Evolutionary conservation across 2,797 vertebrate species (phyloP).

Genomic region (Knipowitschia caucasica): DNA sequence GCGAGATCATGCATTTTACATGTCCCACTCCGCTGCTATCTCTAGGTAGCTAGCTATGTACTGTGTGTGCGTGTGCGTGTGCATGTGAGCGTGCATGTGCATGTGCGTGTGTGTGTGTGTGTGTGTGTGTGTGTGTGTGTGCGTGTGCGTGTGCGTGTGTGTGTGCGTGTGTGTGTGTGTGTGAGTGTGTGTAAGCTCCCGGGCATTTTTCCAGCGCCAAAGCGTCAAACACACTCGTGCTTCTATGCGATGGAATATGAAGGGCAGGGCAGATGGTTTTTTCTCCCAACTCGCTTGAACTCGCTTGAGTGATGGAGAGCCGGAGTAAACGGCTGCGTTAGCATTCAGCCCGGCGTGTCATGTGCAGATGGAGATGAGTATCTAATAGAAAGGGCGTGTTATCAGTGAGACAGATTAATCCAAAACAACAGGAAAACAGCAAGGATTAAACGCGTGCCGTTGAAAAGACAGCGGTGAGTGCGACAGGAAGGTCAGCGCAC

Average conservation of each 20-base stretch:
- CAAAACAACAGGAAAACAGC: slow-evolving; percentile 9
- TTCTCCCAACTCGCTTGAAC: slow-evolving; percentile 29
- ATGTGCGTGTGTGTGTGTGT: too few species aligned
- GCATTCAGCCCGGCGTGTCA: slow-evolving; percentile 33
- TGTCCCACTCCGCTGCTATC: slow-evolving; percentile 30
- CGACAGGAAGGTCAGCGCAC: not conserved
- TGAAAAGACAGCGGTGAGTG: not conserved
- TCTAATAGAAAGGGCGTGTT: slow-evolving; percentile 35
- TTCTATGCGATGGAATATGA: slow-evolving; percentile 38
- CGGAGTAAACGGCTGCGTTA: slow-evolving; percentile 1
- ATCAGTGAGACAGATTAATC: slow-evolving; percentile 25
- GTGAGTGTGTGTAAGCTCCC: not conserved
- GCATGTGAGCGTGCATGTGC: too few species aligned
- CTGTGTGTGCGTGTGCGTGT: not conserved
- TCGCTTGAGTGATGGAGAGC: slow-evolving; percentile 1
- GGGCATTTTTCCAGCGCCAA: slow-evolving; percentile 28
- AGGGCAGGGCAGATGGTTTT: slow-evolving; percentile 6
- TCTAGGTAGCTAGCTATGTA: slow-evolving; percentile 2
- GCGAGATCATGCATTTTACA: slow-evolving; percentile 55
- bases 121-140: too few species aligned
- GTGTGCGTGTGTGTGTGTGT: too few species aligned
- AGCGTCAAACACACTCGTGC: slow-evolving; percentile 43
- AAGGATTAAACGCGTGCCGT: slow-evolving; percentile 2
- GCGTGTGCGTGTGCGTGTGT: too few species aligned
- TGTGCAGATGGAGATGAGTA: slow-evolving; percentile 37